Base-by-base conservation (phyloP, 2,888 invertebrate genomes). In the Drosophila flavopinicola region DNA sequence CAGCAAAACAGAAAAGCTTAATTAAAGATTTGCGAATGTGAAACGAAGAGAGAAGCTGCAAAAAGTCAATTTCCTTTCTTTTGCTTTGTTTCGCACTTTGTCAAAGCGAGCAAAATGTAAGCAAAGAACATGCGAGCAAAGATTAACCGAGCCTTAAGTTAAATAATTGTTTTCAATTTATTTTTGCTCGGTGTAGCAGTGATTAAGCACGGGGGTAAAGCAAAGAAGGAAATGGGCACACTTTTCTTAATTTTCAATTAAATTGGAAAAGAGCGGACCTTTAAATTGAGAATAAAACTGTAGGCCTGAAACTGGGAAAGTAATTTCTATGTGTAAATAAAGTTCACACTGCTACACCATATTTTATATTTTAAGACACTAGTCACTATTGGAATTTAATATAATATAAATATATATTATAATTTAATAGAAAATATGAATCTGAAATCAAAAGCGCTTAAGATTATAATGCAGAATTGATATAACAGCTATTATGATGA, bases 91-190 rank as follows among this genome's bases (percentile, higher is more conserved):
- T 33, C 33, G 27, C 7, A 6, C 20, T 24, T 23, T 6, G 7
- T 35, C 9, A 13, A 27, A 45, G 30, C 11, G 11, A 13, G n/a
- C 2, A 20, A 20, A 29, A 20, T 32, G 32, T 39, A 23, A 39
- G 13, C 23, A 32, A 45, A 11, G 47, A 32, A 24, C 17, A n/a
- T 35, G 13, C 39, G 13, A 20, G 15, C n/a, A 33, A 25, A n/a
- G 6, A 17, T 30, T 5, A 35, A 35, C 13, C 11, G 10, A 25
- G 39, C 17, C 39, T 23, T 6, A 35, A 57, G 30, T 11, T 1
- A 48, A 68, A 29, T 48, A 60, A 60, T 49, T 39, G 15, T 11
- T 33, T 38, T 17, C 11, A 42, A 52, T 66, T 66, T 66, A 45
- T 30, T 48, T 15, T 41, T 10, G n/a, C n/a, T 7, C 7, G 6